Base-by-base conservation (phyloP, 2,888 invertebrate genomes). In the Ochropleura leucogaster region DNA sequence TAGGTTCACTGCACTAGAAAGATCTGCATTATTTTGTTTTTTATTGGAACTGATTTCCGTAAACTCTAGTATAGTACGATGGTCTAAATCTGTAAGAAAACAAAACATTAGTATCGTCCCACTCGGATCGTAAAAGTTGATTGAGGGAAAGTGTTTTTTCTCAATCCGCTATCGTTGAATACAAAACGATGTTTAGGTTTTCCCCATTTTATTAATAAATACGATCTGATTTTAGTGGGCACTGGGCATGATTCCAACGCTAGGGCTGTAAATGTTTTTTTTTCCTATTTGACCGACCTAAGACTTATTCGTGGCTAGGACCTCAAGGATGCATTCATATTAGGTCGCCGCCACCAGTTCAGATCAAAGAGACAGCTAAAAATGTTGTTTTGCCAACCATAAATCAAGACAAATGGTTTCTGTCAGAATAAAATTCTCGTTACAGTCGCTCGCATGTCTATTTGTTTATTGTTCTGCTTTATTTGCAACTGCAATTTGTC, bases 401-500 rank as follows among this genome's bases (percentile, higher is more conserved):
- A 59, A 63, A 67, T 73, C 20, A 55, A 46, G 44, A 47, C 42
- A 72, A 72, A 72, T 72, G 42, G 59, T 69, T 71, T 73, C 60
- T 77, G 62, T 63, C 65, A 46, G 51, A 59, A 68, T 77, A 62
- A 66, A 68, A 63, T 64, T 72, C 55, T 65, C 59, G 40, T 75
- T 68, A 68, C 66, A 63, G 64, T 68, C 30, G 44, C 62, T 68
- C 66, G 57, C 63, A 68, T 68, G 30, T 62, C 42, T 62, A 69
- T 75, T 78, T 65, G 65, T 69, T 68, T 64, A 77, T 77, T 81
- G 66, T 77, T 51, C 65, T 49, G 59, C 46, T 55, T 66, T 55
- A 77, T 68, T 71, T 84, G 77, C 77, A 77, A 79, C 68, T 84
- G 77, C 77, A 77, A 79, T 66, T 66, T 75, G 73, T 70, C 74